A percentile compares a stretch with the other conserved stretches of the same genome.
These are phyloP conservation scores for Drosophila mayri DNA, from an alignment of 1,140 invertebrate genomes.

Conservation along the genomic window DNA sequence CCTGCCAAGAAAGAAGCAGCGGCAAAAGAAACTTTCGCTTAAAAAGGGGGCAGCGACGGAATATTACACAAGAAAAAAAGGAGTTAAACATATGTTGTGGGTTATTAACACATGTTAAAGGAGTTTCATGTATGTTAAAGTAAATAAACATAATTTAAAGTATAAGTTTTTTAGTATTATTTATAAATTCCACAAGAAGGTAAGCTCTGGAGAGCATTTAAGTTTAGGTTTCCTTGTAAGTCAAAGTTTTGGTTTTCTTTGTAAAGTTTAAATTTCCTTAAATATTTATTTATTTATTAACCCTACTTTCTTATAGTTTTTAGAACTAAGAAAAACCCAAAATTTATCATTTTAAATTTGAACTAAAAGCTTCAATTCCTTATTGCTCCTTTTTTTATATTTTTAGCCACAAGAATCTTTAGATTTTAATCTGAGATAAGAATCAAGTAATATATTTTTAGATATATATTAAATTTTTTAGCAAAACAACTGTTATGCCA, in stretches of 20 bases:
- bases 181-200: background rate
- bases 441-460: too few species aligned
- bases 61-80: constrained; percentile 38
- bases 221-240: background rate
- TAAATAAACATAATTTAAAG: background rate
- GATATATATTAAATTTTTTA: too few species aligned
- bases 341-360: too few species aligned
- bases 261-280: too few species aligned
- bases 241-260: background rate
- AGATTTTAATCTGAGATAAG: too few species aligned
- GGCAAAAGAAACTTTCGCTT: constrained; percentile 72
- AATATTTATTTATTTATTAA: too few species aligned
- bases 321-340: too few species aligned
- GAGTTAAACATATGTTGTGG: background rate
- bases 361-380: too few species aligned
- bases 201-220: background rate
- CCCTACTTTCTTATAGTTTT: too few species aligned
- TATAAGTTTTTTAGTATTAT: background rate
- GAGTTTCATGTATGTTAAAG: background rate
- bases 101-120: background rate
- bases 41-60: constrained; percentile 13
- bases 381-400: too few species aligned
- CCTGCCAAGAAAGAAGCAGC: constrained; percentile 50
- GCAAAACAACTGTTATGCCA: too few species aligned
- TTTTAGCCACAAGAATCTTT: too few species aligned